phyloP scores from a whole-genome alignment of 2,888 invertebrate species.

The Drosophila macrospina region DNA sequence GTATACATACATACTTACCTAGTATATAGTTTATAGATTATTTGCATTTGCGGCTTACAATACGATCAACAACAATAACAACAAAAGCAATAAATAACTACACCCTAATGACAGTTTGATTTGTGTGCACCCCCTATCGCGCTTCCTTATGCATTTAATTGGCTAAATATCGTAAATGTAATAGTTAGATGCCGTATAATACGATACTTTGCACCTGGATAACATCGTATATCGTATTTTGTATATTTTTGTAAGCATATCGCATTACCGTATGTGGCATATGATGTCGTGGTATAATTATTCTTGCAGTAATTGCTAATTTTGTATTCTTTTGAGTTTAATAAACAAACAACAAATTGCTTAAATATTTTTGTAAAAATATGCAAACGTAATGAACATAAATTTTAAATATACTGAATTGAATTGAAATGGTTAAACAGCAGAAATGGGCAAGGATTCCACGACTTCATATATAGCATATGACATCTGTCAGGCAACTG shows the following conservation, averaged over 20 bases:
- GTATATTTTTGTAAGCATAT: slow-evolving; percentile 51
- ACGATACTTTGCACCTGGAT: slow-evolving; percentile 42
- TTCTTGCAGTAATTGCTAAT: slow-evolving; percentile 68
- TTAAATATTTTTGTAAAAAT: slow-evolving; percentile 73
- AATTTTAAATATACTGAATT: slow-evolving; percentile 27
- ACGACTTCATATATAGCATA: slow-evolving; percentile 84
- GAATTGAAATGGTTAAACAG: slow-evolving; percentile 45
- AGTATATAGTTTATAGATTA: slow-evolving; percentile 54
- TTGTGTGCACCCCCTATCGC: slow-evolving; percentile 67
- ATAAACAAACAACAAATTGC: slow-evolving; percentile 45
- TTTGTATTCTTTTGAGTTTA: slow-evolving; percentile 56
- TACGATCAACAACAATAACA: slow-evolving; percentile 16
- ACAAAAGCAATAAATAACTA: slow-evolving; percentile 38
- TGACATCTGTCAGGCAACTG: slow-evolving; percentile 30
- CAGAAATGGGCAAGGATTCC: slow-evolving; percentile 70
- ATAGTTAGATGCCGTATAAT: slow-evolving; percentile 42
- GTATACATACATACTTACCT: slow-evolving; percentile 34
- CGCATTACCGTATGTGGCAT: slow-evolving; percentile 80
- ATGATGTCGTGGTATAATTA: slow-evolving; percentile 84
- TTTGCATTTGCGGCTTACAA: slow-evolving; percentile 69
- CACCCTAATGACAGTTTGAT: slow-evolving; percentile 63
- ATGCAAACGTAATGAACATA: slow-evolving; percentile 78
- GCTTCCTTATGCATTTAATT: slow-evolving; percentile 47
- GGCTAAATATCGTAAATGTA: slow-evolving; percentile 46
- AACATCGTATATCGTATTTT: slow-evolving; percentile 29